Percentiles rank a stretch among this genome's conserved stretches.
Conservation (phyloP, 1,140 invertebrate genomes). For the Phymorhynchus buccinoides region DNA sequence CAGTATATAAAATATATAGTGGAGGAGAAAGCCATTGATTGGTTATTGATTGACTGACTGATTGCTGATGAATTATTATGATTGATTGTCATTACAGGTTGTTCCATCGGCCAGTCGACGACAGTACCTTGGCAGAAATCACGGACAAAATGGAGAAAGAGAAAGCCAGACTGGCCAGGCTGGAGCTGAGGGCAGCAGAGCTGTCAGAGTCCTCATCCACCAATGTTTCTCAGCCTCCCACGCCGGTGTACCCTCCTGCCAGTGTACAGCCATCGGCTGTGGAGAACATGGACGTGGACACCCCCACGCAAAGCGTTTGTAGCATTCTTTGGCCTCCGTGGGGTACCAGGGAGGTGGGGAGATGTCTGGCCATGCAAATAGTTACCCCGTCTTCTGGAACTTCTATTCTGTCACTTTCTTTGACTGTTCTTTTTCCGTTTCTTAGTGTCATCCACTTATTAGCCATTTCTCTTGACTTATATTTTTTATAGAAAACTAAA, state of each 20-base stretch:
- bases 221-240: background rate
- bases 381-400: too few relatives aligned
- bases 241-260: background rate
- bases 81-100: conserved; percentile 51
- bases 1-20: too few relatives aligned
- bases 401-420: too few relatives aligned
- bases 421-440: too few relatives aligned
- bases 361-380: too few relatives aligned
- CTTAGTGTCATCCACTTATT: too few relatives aligned
- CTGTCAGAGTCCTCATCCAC: conserved; percentile 30
- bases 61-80: background rate
- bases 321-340: too few relatives aligned
- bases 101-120: conserved; percentile 65
- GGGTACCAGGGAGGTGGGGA: too few relatives aligned
- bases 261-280: background rate
- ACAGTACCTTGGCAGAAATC: conserved; percentile 54
- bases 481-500: too few relatives aligned
- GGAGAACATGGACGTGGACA: background rate
- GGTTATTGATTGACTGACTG: too few relatives aligned
- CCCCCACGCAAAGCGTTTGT: background rate
- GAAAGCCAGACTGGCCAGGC: conserved; percentile 58
- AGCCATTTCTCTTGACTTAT: too few relatives aligned
- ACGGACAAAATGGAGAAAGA: conserved; percentile 60
- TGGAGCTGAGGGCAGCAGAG: conserved; percentile 52
- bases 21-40: too few relatives aligned